phyloP scores from a whole-genome alignment of 1,140 invertebrate genomes.

The Galendromus occidentalis region DNA sequence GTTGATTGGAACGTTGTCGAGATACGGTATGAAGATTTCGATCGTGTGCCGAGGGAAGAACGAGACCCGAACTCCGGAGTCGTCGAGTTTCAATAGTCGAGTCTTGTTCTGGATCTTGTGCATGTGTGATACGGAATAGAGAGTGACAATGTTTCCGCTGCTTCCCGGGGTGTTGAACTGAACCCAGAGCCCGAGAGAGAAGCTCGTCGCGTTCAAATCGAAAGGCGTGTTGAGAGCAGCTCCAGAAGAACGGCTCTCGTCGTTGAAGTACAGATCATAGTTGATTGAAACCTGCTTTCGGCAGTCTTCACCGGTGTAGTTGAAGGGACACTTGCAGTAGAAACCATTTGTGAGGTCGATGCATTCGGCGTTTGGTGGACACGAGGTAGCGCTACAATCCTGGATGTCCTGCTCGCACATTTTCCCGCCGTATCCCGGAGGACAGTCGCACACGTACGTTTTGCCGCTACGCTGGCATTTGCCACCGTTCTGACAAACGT shows the following conservation, averaged over 20 bases:
- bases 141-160: conserved; percentile 73
- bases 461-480: conserved; percentile 63
- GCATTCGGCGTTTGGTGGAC: conserved; percentile 76
- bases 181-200: conserved; percentile 86
- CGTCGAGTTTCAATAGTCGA: conserved; percentile 65
- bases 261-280: conserved; percentile 83
- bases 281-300: conserved; percentile 86
- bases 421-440: conserved; percentile 58
- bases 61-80: conserved; percentile 66
- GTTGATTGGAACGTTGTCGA: conserved; percentile 69
- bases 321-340: conserved; percentile 88
- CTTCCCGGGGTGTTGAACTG: conserved; percentile 74
- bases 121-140: conserved; percentile 46
- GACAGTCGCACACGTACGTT: conserved; percentile 64
- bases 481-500: conserved; percentile 71
- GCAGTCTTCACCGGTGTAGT: conserved; percentile 84
- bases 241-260: conserved; percentile 54
- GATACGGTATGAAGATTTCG: conserved; percentile 74
- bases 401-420: conserved; percentile 80
- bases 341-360: conserved; percentile 78
- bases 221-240: conserved; percentile 77
- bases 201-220: conserved; percentile 44
- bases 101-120: conserved; percentile 30
- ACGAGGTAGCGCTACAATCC: conserved; percentile 80
- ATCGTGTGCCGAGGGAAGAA: conserved; percentile 60